Evolutionary conservation across 2,888 invertebrate genomes (phyloP), one percentile per base, ranked within the genome.

Genomic region (Eristalis arbustorum): DNA sequence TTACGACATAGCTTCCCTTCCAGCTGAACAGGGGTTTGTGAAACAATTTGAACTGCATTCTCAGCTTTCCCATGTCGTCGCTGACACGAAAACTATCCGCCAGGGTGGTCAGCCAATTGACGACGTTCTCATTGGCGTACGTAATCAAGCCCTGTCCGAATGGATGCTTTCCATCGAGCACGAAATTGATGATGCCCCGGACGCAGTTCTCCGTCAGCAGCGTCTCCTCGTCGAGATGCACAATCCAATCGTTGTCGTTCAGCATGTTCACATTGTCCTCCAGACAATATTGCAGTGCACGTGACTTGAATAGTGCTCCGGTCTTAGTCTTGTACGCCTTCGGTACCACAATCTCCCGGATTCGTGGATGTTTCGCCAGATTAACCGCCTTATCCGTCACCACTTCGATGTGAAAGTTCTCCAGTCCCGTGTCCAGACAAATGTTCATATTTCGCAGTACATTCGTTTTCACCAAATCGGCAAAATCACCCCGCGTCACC

Each of bases 1-100:
- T 98, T 11, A 99, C 98, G 88, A 99, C 98, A 93, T 97, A 99
- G 61, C 98, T 98, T 84, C 99, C 99, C 93, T 99, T 99, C 98
- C 98, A 98, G 92, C 98, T 98, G 93, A 99, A 98, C 76, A 98
- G 94, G 22, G 99, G 98, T 91, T 97, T 97, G 92, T 98, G 98
- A 92, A 99, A 98, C 93, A 97, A 94, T 90, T 96, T 96, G 91
- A 99, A 98, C 92, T 98, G 98, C 88, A 98, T 94, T 90, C 98
- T 95, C 75, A 99, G 93, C 93, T 99, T 99, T 78, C 99, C 99
- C 98, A 99, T 98, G 91, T 99, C 99, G 93, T 99, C 98, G 28
- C 98, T 97, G 1, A 99, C 98, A 88, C 99, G 95, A 92, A 97
- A 98, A 91, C 98, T 98, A 91, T 99, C 99, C 14, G 98, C 98